phyloP scores from a whole-genome alignment of 2,888 invertebrate species.

The Lepidonotus clava region DNA sequence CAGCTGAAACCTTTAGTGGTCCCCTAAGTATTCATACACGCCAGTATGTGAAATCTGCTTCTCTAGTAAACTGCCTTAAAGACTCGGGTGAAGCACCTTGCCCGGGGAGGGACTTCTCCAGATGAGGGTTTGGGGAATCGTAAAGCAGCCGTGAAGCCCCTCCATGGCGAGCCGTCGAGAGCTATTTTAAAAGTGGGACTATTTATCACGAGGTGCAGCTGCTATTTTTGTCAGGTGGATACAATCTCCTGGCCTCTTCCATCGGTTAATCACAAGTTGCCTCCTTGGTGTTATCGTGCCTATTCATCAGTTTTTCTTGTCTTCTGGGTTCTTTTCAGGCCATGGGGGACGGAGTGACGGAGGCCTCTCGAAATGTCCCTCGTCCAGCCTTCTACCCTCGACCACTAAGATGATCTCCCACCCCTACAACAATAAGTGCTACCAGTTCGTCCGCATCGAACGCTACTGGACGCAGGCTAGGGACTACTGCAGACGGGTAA shows the following conservation, averaged over 20 bases:
- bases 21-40: too few species aligned
- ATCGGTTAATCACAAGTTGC: too few species aligned
- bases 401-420: conserved; percentile 30
- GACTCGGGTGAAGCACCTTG: too few species aligned
- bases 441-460: conserved; percentile 69
- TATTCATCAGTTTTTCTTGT: background rate
- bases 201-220: background rate
- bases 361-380: conserved; percentile 35
- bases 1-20: too few species aligned
- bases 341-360: background rate
- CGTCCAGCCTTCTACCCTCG: background rate
- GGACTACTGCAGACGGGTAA: conserved; percentile 65
- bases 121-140: background rate
- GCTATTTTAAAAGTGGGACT: background rate
- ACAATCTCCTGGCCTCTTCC: background rate
- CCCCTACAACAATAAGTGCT: conserved; percentile 64
- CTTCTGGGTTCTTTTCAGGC: background rate
- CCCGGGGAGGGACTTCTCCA: too few species aligned
- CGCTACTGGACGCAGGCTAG: conserved; percentile 69
- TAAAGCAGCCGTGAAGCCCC: background rate
- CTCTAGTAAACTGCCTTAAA: too few species aligned
- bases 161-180: background rate
- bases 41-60: too few species aligned
- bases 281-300: too few species aligned
- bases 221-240: background rate